Percentiles rank a stretch among this genome's conserved stretches.
phyloP scores from a whole-genome alignment of 2,797 vertebrate genomes.

The Enteromius anoplus region DNA sequence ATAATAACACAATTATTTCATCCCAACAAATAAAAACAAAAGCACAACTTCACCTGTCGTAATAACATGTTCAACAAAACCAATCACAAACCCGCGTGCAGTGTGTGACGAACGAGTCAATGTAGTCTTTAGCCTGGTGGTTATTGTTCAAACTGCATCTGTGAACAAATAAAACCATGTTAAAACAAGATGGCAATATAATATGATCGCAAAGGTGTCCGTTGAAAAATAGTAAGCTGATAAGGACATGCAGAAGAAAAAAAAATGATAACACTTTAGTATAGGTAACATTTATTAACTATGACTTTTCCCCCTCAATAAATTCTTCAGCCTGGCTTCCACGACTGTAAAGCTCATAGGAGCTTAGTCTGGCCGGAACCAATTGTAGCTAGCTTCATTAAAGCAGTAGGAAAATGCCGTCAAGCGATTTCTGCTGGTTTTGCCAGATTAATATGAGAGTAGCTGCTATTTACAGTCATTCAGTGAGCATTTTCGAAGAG shows the following conservation, averaged over 20 bases:
- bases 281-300: no score
- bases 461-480: no score
- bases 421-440: no score
- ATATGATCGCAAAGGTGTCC: background rate
- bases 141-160: constrained; percentile 98
- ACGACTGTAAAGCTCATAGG: no score
- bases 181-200: background rate
- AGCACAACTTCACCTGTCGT: background rate
- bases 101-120: constrained; percentile 98
- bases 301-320: no score
- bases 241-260: background rate
- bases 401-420: no score
- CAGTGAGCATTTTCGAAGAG: no score
- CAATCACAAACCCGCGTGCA: constrained; percentile 87
- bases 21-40: background rate
- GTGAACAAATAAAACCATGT: constrained; percentile 20
- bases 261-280: no score
- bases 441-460: no score
- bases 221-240: background rate
- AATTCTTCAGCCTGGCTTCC: no score
- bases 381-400: no score
- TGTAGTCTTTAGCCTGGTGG: constrained; percentile 98
- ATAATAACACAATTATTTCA: background rate
- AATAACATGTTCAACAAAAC: background rate
- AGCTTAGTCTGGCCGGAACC: no score